Evolutionary conservation across 2,888 invertebrate genomes (phyloP), one percentile per base, ranked within the genome.

Genomic region (Acholoe squamosa): DNA sequence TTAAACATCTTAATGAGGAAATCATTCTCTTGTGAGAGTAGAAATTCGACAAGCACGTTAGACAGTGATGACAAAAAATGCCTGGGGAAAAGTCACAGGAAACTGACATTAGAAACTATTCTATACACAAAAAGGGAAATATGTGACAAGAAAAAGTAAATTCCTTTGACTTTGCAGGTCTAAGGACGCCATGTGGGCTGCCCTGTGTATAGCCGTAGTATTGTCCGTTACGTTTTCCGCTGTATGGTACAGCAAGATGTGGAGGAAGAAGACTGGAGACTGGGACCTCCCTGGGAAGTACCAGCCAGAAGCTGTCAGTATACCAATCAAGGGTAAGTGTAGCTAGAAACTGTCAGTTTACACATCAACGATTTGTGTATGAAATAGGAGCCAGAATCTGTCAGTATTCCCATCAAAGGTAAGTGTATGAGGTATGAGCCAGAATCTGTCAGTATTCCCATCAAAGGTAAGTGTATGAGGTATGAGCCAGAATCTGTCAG

Each of bases 231-330:
- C 19, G n/a, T 84, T 84, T 25, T 1, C 84, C 5, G 84, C 84
- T 16, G 84, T 84, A 5, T 84, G 84, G 84, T 84, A 51, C 84
- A 84, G 84, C 25, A 84, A 84, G 84, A 84, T 84, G 84, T 84
- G 84, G 84, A 16, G 84, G n/a, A 34, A 84, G 84, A 33, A 43
- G 51, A 25, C 7, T 22, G 84, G 84, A 3, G 84, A 84, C 51
- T 84, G 84, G 84, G 51, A 51, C 51, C 5, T 51, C 34, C 22
- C 43, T 10, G 43, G 84, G 22, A 84, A 33, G n/a, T 84, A 84
- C 84, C 19, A 43, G 51, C 84, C 84, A 1, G 61, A 61, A n/a
- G 33, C 43, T 1, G 19, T 22, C 19, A 51, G 84, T 22, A 84
- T 84, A 14, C 51, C 84, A 5, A 51, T 84, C 43, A 84, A 43